These are phyloP conservation scores for Theocolax elegans DNA, from an alignment of 1,140 invertebrate species.

Conservation along the genomic window DNA sequence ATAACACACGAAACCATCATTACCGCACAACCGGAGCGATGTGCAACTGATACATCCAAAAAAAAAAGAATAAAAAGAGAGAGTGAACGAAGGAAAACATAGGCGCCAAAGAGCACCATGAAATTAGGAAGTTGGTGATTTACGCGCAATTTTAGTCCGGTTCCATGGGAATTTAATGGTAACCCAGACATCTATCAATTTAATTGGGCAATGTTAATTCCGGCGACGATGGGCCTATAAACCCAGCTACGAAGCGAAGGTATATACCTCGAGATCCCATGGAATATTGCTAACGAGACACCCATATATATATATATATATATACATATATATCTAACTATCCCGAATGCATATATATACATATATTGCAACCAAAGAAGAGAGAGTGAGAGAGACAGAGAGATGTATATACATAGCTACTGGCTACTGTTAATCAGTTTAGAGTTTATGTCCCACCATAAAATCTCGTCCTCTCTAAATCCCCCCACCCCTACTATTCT, in stretches of 20 bases:
- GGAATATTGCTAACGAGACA: conserved; percentile 65
- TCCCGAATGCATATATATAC: conserved; percentile 66
- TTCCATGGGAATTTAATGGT: conserved; percentile 60
- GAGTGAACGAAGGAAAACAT: too few relatives aligned
- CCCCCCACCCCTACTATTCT: neutral
- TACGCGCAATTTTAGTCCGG: conserved; percentile 57
- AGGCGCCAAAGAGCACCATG: neutral
- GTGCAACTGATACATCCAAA: too few relatives aligned
- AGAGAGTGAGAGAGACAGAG: conserved; percentile 47
- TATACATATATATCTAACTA: too few relatives aligned
- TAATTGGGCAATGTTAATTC: conserved; percentile 69
- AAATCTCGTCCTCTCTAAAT: conserved; percentile 45
- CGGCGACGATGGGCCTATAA: conserved; percentile 68
- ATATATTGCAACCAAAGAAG: conserved; percentile 58
- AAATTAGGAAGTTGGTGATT: conserved; percentile 55
- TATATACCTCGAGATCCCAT: neutral
- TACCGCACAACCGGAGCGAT: too few relatives aligned
- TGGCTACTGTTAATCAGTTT: conserved; percentile 69
- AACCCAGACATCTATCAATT: conserved; percentile 67
- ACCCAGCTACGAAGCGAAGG: conserved; percentile 39
- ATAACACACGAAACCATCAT: too few relatives aligned
- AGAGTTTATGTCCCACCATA: conserved; percentile 69
- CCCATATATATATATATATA: neutral
- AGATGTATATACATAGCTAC: too few relatives aligned
- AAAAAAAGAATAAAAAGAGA: too few relatives aligned